phyloP scores from a whole-genome alignment of 2,797 vertebrate genomes.

The Lepilemur septentrionalis region DNA sequence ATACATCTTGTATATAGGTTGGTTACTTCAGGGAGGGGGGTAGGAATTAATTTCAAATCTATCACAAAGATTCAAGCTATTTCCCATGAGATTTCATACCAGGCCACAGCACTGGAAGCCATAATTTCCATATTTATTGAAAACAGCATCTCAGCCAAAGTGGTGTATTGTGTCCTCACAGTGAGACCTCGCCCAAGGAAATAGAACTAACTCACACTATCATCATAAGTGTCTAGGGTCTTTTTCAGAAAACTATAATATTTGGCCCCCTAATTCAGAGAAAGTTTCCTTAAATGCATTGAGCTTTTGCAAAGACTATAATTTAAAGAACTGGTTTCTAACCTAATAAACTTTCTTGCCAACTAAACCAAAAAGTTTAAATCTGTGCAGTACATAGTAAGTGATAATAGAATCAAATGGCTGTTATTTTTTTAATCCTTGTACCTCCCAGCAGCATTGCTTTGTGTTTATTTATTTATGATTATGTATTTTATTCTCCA shows the following conservation, averaged over 20 bases:
- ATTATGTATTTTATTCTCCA: background rate
- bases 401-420: background rate
- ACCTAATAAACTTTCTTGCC: conserved; percentile 43
- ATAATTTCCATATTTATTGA: conserved; percentile 86
- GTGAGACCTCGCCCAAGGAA: conserved; percentile 65
- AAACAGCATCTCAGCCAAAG: conserved; percentile 80
- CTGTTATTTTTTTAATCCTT: background rate
- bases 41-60: conserved; percentile 83
- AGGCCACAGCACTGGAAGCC: conserved; percentile 70
- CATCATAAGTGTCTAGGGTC: background rate
- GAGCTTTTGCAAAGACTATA: conserved; percentile 15
- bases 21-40: conserved; percentile 44
- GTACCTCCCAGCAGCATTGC: background rate
- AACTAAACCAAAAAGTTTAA: conserved; percentile 34
- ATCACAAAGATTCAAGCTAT: conserved; percentile 83
- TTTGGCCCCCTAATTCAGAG: conserved; percentile 53
- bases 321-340: conserved; percentile 58
- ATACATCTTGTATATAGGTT: conserved; percentile 64
- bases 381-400: background rate
- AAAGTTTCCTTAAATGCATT: conserved; percentile 39
- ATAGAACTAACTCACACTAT: conserved; percentile 77
- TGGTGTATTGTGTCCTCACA: conserved; percentile 74
- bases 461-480: conserved; percentile 28
- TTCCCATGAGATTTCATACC: conserved; percentile 80
- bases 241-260: conserved; percentile 63